A percentile compares a stretch with the other conserved stretches of the same genome.
Evolutionary conservation across 2,113 vertebrate genomes (phyloP).

Genomic region (Platichthys stellatus): DNA sequence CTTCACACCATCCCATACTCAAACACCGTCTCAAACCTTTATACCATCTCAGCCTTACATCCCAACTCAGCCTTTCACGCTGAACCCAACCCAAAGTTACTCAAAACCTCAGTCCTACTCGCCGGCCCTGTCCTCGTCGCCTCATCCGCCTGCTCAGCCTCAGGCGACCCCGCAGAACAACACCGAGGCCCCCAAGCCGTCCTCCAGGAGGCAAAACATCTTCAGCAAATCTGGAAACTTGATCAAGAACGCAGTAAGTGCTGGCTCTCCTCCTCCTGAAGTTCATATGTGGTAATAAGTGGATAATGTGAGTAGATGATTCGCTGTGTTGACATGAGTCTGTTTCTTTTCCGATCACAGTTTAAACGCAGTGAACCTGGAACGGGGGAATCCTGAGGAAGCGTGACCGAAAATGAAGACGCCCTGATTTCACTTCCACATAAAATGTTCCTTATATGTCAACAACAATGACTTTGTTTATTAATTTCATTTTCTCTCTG

Average conservation of each 20-base stretch:
- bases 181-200: constrained; percentile 27
- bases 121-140: background rate
- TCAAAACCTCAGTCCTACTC: too few relatives aligned
- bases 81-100: too few relatives aligned
- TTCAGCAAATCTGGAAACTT: constrained; percentile 79
- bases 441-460: too few relatives aligned
- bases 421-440: too few relatives aligned
- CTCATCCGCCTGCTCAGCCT: background rate
- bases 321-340: background rate
- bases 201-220: constrained; percentile 66
- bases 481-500: background rate
- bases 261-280: background rate
- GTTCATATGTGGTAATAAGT: too few relatives aligned
- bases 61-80: too few relatives aligned
- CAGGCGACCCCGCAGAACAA: constrained; percentile 26
- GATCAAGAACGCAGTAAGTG: constrained; percentile 75
- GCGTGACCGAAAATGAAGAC: background rate
- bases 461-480: too few relatives aligned
- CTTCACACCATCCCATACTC: background rate
- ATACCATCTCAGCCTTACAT: too few relatives aligned
- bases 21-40: background rate
- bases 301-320: background rate
- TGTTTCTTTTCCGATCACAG: constrained; percentile 52
- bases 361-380: constrained; percentile 76
- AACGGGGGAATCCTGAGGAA: constrained; percentile 66